phyloP scores from a whole-genome alignment of 2,113 vertebrate genomes.

The Alectura lathami region DNA sequence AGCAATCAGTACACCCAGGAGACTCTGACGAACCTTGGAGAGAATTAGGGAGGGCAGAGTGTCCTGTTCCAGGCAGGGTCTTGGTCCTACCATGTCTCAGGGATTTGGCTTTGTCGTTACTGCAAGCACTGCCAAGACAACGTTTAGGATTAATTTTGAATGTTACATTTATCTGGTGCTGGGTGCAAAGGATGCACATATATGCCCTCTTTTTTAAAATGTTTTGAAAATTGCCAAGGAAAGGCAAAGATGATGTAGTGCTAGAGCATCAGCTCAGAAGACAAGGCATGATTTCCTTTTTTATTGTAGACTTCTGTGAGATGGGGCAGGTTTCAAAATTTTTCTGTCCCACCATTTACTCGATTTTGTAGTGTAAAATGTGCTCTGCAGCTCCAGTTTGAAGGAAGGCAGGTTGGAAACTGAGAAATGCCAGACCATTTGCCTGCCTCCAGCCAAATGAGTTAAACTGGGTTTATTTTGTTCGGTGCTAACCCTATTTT shows the following conservation, averaged over 20 bases:
- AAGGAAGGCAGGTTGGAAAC: not conserved
- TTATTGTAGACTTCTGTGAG: not conserved
- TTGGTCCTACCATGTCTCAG: not conserved
- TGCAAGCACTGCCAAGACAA: not conserved
- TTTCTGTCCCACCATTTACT: not conserved
- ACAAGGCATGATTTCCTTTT: accelerated
- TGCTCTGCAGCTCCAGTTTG: not conserved
- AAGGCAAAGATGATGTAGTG: not conserved
- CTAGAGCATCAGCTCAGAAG: not conserved
- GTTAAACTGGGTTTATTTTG: not conserved
- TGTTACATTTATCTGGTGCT: not conserved
- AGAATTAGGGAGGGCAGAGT: not conserved
- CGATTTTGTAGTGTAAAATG: not conserved
- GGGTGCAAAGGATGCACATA: not conserved
- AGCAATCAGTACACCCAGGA: not conserved
- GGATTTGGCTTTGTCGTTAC: not conserved
- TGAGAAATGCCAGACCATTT: not conserved
- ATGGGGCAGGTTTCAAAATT: not conserved
- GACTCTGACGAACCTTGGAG: not conserved
- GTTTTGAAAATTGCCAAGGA: not conserved
- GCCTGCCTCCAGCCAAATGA: not conserved
- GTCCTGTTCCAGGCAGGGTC: accelerated
- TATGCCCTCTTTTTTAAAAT: not conserved
- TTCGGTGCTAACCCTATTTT: accelerated
- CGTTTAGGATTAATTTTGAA: not conserved